Evolutionary conservation across 2,113 vertebrate species (phyloP).

Genomic region (Dipodomys stephensi): DNA sequence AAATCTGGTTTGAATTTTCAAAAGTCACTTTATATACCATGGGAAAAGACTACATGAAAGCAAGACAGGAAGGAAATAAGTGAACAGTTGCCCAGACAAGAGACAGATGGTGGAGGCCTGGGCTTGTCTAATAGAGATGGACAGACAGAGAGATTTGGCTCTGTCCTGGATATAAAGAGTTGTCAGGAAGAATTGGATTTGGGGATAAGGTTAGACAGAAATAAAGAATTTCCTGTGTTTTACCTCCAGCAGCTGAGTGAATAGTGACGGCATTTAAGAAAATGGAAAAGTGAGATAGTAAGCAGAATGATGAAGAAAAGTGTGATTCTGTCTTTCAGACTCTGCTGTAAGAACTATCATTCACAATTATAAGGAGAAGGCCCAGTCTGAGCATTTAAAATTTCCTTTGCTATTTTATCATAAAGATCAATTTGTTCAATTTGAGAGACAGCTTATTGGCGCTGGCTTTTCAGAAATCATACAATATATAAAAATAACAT

Average conservation of each 20-base stretch:
- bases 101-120: neutral
- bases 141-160: neutral
- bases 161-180: neutral
- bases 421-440: conserved; percentile 36
- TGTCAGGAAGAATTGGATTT: neutral
- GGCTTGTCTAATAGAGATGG: neutral
- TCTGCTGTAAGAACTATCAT: neutral
- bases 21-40: neutral
- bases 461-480: conserved; percentile 45
- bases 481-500: conserved; percentile 50
- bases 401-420: conserved; percentile 24
- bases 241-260: neutral
- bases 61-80: neutral
- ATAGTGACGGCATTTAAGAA: neutral
- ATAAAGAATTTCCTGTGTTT: neutral
- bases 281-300: neutral
- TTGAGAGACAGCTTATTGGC: conserved; percentile 3
- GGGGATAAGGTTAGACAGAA: neutral
- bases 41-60: neutral
- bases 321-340: neutral
- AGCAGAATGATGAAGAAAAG: neutral
- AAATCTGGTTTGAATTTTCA: neutral
- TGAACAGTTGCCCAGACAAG: neutral
- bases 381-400: conserved; percentile 15
- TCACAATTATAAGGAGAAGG: neutral